Conservation (phyloP, 2,888 invertebrate species). For the Agrochola lychnidis region DNA sequence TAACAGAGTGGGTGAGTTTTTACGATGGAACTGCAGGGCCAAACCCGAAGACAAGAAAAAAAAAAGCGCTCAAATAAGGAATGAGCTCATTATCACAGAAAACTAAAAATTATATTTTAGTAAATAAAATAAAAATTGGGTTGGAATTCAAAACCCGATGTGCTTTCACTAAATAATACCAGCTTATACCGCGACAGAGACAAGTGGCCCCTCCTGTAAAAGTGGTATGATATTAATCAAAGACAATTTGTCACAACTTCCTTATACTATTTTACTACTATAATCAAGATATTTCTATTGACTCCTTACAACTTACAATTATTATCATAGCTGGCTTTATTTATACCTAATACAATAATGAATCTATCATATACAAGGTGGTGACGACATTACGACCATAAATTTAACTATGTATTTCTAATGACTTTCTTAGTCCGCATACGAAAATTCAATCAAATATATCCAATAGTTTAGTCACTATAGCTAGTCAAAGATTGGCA, state of each 20-base stretch:
- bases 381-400: no score
- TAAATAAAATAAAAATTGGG: not conserved
- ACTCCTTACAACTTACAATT: no score
- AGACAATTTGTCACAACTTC: not conserved
- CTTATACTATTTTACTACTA: not conserved
- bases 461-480: no score
- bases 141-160: conserved; percentile 11
- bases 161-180: conserved; percentile 25
- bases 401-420: no score
- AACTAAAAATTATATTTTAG: not conserved
- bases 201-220: conserved; percentile 5
- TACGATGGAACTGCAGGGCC: conserved; percentile 14
- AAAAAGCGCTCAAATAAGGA: conserved; percentile 10
- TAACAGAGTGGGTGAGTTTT: not conserved
- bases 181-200: conserved; percentile 8
- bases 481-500: no score
- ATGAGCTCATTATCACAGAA: not conserved
- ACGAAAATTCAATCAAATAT: no score
- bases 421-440: no score
- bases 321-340: no score
- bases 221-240: conserved; percentile 3
- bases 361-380: no score
- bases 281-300: no score
- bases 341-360: no score
- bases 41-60: conserved; percentile 16